Evolutionary conservation across 2,797 vertebrate genomes (phyloP), one percentile per base, ranked within the genome.

Genomic region (Triplophysa yarkandensis): DNA sequence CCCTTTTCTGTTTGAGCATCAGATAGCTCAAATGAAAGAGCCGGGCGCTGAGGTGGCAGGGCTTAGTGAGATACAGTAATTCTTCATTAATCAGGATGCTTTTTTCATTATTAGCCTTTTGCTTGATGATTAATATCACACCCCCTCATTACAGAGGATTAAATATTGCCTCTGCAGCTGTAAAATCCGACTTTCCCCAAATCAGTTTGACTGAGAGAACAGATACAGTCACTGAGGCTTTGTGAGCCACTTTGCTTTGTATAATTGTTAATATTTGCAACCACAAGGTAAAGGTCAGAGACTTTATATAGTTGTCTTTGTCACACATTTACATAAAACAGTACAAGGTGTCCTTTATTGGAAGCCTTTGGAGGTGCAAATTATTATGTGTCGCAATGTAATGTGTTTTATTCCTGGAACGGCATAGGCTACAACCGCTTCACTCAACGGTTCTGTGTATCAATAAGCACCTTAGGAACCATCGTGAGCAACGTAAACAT

Each of bases 41-140:
- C 66, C 58, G 66, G 30, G 54, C 10, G 28, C 74, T 54, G 55
- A 68, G 68, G 57, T 57, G 70, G 71, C 58, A 73, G 32, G 72
- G 70, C 66, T 80, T 63, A 74, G 63, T 50, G 67, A 57, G 57
- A 68, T 75, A 80, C 68, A 57, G 70, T 69, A 67, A 76, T 78
- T 68, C 44, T 60, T 67, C 70, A 64, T 77, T 80, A 76, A 83
- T 83, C 76, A 77, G 69, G 68, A 54, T 67, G 68, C 52, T 67
- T 55, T 68, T 73, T 81, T 80, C 55, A 77, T 79, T 81, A 77
- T 76, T 79, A 81, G 60, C 70, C 55, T 58, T 76, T 83, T 68
- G 55, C 76, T 78, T 72, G 17, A 27, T 83, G 77, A 73, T 78
- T 71, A 77, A 82, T 76, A 77, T 83, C 77, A 65, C 50, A 73